A percentile compares a stretch with the other conserved stretches of the same genome.
Conservation (phyloP, 2,888 invertebrate species). For the Tuberolachnus salignus region DNA sequence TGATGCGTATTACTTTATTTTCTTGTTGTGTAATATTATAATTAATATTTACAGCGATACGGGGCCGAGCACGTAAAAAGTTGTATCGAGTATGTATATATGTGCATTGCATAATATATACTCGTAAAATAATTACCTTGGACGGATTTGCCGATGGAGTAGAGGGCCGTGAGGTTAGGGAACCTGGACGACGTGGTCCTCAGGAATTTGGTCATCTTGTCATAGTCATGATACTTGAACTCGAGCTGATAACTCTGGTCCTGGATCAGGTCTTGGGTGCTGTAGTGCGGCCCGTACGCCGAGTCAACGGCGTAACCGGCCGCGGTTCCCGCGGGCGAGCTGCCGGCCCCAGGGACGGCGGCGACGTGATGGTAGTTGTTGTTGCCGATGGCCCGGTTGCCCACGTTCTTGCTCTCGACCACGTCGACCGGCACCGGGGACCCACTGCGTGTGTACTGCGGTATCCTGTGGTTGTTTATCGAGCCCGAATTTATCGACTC, state of each 20-base stretch:
- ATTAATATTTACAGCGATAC: too few species aligned
- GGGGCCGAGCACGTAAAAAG: too few species aligned
- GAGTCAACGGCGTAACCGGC: constrained; percentile 52
- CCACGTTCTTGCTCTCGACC: constrained; percentile 37
- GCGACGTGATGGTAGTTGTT: constrained; percentile 45
- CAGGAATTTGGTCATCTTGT: constrained; percentile 81
- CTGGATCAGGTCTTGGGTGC: constrained; percentile 49
- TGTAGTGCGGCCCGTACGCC: constrained; percentile 52
- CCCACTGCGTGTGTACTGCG: constrained; percentile 55
- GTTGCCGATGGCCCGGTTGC: constrained; percentile 48
- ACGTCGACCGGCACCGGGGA: constrained; percentile 3
- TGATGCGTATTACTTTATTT: too few species aligned
- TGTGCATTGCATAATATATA: constrained; percentile 61
- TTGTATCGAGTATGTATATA: too few species aligned
- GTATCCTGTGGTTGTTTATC: constrained; percentile 57
- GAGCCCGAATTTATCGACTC: constrained; percentile 57
- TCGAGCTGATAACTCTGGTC: constrained; percentile 65
- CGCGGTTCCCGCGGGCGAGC: constrained; percentile 28
- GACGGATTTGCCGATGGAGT: constrained; percentile 91
- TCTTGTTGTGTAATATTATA: too few species aligned
- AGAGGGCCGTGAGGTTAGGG: constrained; percentile 86
- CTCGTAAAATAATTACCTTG: too few species aligned
- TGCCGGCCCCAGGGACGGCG: constrained; percentile 21
- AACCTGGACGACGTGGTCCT: constrained; percentile 79
- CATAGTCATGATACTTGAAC: constrained; percentile 85